Base-by-base conservation (phyloP, 1,140 invertebrate genomes). In the Dendrolimus punctatus region DNA sequence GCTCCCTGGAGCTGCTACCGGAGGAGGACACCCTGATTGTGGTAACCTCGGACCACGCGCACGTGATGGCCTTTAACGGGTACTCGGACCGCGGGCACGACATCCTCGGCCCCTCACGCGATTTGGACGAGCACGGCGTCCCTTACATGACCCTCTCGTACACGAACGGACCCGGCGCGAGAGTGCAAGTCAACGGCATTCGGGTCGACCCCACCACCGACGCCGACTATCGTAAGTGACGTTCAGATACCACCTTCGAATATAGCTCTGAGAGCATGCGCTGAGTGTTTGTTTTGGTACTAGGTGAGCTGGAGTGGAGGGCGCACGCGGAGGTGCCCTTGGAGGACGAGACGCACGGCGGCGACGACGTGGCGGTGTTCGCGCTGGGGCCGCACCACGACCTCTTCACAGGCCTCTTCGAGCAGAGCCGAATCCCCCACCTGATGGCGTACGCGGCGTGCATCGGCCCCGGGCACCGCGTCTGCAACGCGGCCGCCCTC, bases 141-240 rank as follows among this genome's bases (percentile, higher is more conserved):
- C 90, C 92, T 0, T 95, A 93, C 72, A 90, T 93, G 54, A 94
- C 92, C 0, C 82, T 96, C 2, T 89, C 89, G 2, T 95, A 95
- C 71, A 91, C 92, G 6, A 95, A 94, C 80, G 94, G 94, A 2
- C 93, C 93, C 2, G 92, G 93, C 6, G 89, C 89, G 57, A 76
- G 82, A 5, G 55, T 66, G 10, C 78, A 10, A 0, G 36, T 60
- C 63, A 8, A 55, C 74, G 36, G 68, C 58, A 62, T 89, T 45
- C 23, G 66, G 89, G 49, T 58, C 23, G 78, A 88, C 53, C 64
- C 87, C 39, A 78, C 79, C 4, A 57, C 60, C 5, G 80, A 86
- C 7, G 55, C 71, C 6, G 59, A 82, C 49, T 88, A 85, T 61
- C 76, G 88, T 87, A 74, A 84, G 61, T 66, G 23, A 23, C 23